Evolutionary conservation across 23 tunicate species (phyloP).

Genomic region (Diplosoma virens): DNA sequence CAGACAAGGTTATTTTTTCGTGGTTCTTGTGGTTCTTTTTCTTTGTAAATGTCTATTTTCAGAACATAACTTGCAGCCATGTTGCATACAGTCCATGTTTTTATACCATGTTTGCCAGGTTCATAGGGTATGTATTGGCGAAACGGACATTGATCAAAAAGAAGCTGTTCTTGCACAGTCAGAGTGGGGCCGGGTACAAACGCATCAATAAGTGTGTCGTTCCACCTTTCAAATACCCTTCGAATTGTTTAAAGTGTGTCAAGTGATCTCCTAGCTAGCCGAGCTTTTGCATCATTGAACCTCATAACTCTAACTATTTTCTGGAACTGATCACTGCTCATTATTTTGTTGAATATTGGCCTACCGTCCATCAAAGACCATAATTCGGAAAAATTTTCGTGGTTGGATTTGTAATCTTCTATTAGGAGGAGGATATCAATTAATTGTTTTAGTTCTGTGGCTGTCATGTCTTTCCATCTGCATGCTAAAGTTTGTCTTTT

Average conservation of each 20-base stretch:
- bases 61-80: too few species aligned
- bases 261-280: background rate
- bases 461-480: background rate
- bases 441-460: background rate
- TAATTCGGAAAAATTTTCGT: background rate
- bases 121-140: background rate
- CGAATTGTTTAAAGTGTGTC: background rate
- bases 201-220: background rate
- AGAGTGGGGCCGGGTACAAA: background rate
- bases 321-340: too few species aligned
- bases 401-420: background rate
- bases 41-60: too few species aligned
- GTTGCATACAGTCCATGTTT: conserved; percentile 6
- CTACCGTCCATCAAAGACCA: background rate
- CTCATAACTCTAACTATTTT: too few species aligned
- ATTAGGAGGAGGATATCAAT: background rate
- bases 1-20: background rate
- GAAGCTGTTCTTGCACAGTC: background rate
- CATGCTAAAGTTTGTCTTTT: background rate
- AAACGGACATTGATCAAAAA: background rate
- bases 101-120: conserved; percentile 8
- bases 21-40: background rate
- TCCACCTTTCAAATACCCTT: conserved; percentile 1
- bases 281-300: background rate
- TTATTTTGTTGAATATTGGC: too few species aligned